A percentile compares a stretch with the other conserved stretches of the same genome.
These are phyloP conservation scores for Karalla daura DNA, from an alignment of 2,797 vertebrate species.

Conservation along the genomic window DNA sequence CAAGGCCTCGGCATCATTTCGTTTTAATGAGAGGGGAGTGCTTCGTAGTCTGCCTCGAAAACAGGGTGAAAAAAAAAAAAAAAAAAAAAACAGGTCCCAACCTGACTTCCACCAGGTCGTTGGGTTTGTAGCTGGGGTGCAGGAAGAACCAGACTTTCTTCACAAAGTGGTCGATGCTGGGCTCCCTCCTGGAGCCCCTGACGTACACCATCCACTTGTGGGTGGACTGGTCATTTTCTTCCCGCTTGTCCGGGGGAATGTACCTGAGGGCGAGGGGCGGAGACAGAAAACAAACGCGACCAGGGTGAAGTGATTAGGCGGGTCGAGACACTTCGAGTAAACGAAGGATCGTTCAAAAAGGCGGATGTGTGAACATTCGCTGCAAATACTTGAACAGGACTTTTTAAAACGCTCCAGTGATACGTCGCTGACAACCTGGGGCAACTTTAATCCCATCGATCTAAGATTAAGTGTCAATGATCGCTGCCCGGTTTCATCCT, in stretches of 20 bases:
- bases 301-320: not conserved
- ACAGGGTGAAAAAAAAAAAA: conserved; percentile 8
- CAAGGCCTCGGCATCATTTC: not conserved
- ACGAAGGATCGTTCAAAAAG: not conserved
- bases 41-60: not conserved
- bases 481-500: not conserved
- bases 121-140: conserved; percentile 99
- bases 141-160: conserved; percentile 99
- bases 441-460: not conserved
- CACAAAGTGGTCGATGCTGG: conserved; percentile 98
- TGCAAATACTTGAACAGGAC: too few species aligned
- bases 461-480: not conserved
- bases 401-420: too few species aligned
- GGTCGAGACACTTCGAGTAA: not conserved
- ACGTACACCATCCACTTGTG: conserved; percentile 99
- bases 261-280: conserved; percentile 82
- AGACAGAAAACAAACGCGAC: not conserved
- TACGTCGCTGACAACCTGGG: not conserved
- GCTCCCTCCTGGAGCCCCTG: conserved; percentile 94
- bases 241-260: conserved; percentile 97
- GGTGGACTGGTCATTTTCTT: conserved; percentile 98
- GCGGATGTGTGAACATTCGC: not conserved
- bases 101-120: conserved; percentile 99
- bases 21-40: conserved; percentile 2
- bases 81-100: conserved; percentile 61